Evolutionary conservation across 2,113 vertebrate species (phyloP).

Genomic region (Heliornis fulica): DNA sequence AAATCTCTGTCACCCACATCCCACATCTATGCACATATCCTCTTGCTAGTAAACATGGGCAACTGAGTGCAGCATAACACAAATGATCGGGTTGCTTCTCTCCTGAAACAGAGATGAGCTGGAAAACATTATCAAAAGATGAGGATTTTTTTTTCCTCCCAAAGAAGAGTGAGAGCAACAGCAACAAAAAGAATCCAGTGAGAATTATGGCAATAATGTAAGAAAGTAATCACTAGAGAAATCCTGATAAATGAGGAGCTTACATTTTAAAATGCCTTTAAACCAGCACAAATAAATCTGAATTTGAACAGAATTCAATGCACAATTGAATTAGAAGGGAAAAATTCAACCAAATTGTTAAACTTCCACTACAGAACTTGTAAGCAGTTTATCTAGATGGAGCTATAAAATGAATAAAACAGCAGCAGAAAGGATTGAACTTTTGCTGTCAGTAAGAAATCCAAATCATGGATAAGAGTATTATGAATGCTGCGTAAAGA

Average conservation of each 20-base stretch:
- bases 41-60: neutral
- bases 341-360: neutral
- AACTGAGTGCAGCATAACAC: neutral
- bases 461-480: neutral
- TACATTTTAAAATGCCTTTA: neutral
- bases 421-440: neutral
- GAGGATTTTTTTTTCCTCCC: neutral
- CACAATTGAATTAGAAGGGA: neutral
- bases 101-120: conserved; percentile 37
- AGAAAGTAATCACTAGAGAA: conserved; percentile 20
- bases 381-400: neutral
- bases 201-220: conserved; percentile 2
- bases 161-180: neutral
- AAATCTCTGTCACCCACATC: neutral
- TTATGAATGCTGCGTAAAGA: conserved; percentile 17
- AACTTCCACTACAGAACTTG: neutral
- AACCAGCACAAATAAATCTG: neutral
- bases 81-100: neutral
- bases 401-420: neutral
- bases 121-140: conserved; percentile 9
- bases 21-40: neutral
- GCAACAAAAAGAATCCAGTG: neutral
- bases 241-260: conserved; percentile 1
- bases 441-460: conserved; percentile 46
- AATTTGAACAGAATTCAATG: conserved; percentile 7